Base-by-base conservation (phyloP, 2,888 invertebrate genomes). In the Charanyca ferruginea region DNA sequence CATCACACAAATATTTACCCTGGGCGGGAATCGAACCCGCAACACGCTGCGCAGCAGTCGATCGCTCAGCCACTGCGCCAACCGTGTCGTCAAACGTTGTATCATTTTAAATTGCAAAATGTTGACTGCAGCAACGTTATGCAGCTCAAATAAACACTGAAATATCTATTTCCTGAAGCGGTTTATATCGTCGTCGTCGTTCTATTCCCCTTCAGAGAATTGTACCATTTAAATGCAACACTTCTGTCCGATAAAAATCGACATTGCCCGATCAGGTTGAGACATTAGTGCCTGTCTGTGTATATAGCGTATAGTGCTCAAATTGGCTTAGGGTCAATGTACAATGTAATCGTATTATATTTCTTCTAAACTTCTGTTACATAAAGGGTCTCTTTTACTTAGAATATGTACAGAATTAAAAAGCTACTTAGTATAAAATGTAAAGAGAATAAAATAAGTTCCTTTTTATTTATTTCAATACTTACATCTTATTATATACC, bases 201-300 rank as follows among this genome's bases (percentile, higher is more conserved):
- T 70, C 65, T 64, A 70, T 71, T 71, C 58, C 68, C 59, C 52
- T 71, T 54, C 54, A 55, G 70, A 54, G 75, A 81, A 79, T 66
- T 58, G 64, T 57, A 69, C 71, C 78, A 74, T 79, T 79, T 81
- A 79, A 79, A 79, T 79, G 79, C 81, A 81, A 79, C 66, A 71
- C 68, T 80, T 51, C 68, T 74, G 68, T 62, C 47, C 71, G 71
- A 81, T 79, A 74, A 78, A 77, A 78, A 70, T 80, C 70, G 78
- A 71, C 77, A 73, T 25, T 58, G 57, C 68, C 61, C 68, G 61
- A 73, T 80, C 68, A 66, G 63, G 63, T 54, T 52, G 23, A 54
- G 28, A 58, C 67, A 66, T 73, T 66, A 73, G 55, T 72, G 57
- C 38, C 73, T 51, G 47, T 57, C 77, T 61, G 57, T 61, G 35